These are phyloP conservation scores for Phylloscopus trochilus DNA, from an alignment of 2,113 vertebrate species.

Conservation along the genomic window DNA sequence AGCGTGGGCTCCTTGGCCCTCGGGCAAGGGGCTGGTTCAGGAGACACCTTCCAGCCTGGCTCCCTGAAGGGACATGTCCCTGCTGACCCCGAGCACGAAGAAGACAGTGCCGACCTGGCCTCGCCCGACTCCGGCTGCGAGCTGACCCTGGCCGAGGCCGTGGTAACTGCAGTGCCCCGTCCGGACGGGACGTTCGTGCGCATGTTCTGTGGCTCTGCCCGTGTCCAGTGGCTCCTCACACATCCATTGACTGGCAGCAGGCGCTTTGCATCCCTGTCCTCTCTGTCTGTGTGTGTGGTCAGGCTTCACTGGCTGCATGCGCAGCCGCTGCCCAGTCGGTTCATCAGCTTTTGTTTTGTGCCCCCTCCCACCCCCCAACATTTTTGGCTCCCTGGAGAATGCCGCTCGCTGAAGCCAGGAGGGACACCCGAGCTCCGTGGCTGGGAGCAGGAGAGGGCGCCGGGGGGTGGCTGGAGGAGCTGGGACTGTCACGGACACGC, in stretches of 20 bases:
- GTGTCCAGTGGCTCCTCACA: conserved; percentile 64
- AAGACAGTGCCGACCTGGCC: conserved; percentile 35
- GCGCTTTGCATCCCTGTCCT: conserved; percentile 69
- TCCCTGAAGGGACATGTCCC: conserved; percentile 21
- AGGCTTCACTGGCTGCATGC: conserved; percentile 57
- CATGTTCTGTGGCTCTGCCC: conserved; percentile 74
- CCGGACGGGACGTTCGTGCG: conserved; percentile 54
- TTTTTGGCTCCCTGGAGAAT: conserved; percentile 53
- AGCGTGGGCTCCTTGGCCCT: not conserved
- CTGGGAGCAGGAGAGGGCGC: not conserved
- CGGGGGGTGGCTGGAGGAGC: conserved; percentile 19
- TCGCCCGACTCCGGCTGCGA: conserved; percentile 77
- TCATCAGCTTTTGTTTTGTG: conserved; percentile 59
- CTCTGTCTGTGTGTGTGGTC: conserved; percentile 54
- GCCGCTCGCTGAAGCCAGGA: conserved; percentile 18
- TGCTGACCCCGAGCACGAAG: not conserved
- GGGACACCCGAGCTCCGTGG: not conserved
- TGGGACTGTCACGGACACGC: not conserved
- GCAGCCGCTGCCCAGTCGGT: conserved; percentile 49
- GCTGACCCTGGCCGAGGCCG: conserved; percentile 74
- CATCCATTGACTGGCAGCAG: conserved; percentile 65
- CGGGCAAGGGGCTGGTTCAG: not conserved
- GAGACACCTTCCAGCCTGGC: not conserved
- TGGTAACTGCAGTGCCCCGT: conserved; percentile 73
- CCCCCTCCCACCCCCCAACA: not conserved